These are phyloP conservation scores for Sarcophaga peregrina DNA, from an alignment of 1,140 invertebrate species.

Conservation along the genomic window DNA sequence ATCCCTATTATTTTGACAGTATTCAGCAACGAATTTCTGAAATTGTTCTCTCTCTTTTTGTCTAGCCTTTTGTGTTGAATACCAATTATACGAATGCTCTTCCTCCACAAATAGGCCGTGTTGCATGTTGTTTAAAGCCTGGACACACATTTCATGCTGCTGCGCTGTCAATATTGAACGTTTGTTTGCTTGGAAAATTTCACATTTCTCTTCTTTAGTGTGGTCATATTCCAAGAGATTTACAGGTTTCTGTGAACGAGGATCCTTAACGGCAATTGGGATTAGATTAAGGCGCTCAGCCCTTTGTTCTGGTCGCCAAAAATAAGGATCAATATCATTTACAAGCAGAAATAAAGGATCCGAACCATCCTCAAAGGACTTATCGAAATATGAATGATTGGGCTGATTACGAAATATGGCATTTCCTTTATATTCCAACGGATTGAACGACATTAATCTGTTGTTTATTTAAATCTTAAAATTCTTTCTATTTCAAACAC, in stretches of 20 bases:
- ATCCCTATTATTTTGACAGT: neutral
- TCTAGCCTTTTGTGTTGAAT: neutral
- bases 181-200: neutral
- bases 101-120: conserved; percentile 23
- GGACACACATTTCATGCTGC: conserved; percentile 30
- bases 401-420: conserved; percentile 42
- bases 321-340: conserved; percentile 32
- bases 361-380: conserved; percentile 35
- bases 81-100: neutral
- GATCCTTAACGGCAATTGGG: neutral
- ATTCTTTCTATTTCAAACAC: neutral
- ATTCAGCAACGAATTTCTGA: conserved; percentile 35
- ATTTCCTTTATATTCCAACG: neutral
- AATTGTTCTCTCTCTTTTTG: conserved; percentile 22
- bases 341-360: conserved; percentile 30
- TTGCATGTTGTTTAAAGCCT: conserved; percentile 7
- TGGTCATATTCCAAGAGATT: conserved; percentile 17
- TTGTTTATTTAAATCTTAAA: no score
- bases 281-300: neutral
- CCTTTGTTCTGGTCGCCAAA: neutral
- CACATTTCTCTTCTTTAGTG: neutral
- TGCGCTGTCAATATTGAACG: neutral
- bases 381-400: conserved; percentile 41
- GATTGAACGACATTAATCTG: no score
- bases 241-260: conserved; percentile 29